Evolutionary conservation across 2,888 invertebrate species (phyloP).

Genomic region (Eupithecia inturbata): DNA sequence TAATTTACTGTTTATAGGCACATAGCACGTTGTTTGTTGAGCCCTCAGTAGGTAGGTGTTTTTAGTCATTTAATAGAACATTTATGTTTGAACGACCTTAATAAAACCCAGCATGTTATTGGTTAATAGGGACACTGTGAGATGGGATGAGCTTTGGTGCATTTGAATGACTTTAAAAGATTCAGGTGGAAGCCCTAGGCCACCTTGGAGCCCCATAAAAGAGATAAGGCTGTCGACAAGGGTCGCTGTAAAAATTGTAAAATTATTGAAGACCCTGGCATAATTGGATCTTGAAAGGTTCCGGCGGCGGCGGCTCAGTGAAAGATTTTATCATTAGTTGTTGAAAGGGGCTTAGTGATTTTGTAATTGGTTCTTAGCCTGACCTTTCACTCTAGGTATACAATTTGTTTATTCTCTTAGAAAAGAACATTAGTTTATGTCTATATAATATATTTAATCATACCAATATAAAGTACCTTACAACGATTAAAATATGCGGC

Average conservation of each 20-base stretch:
- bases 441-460: neutral
- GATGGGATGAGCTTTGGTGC: neutral
- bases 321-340: slow-evolving; percentile 11
- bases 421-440: neutral
- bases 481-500: neutral
- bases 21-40: slow-evolving; percentile 17
- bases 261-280: slow-evolving; percentile 68
- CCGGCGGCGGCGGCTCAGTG: slow-evolving; percentile 40
- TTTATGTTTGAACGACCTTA: neutral
- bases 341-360: slow-evolving; percentile 6
- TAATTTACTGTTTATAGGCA: slow-evolving; percentile 29
- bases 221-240: slow-evolving; percentile 74
- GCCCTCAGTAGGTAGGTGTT: slow-evolving; percentile 21
- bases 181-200: slow-evolving; percentile 59
- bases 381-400: neutral
- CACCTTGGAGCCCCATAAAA: slow-evolving; percentile 65
- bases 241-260: slow-evolving; percentile 67
- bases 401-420: neutral
- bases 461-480: neutral
- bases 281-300: slow-evolving; percentile 62
- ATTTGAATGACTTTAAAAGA: slow-evolving; percentile 37
- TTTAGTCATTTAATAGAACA: slow-evolving; percentile 13
- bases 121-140: neutral
- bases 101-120: neutral
- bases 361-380: slow-evolving; percentile 5